Evolutionary conservation across 1,140 invertebrate genomes (phyloP), one percentile per base, ranked within the genome.

Genomic region (Drosophila yakuba): DNA sequence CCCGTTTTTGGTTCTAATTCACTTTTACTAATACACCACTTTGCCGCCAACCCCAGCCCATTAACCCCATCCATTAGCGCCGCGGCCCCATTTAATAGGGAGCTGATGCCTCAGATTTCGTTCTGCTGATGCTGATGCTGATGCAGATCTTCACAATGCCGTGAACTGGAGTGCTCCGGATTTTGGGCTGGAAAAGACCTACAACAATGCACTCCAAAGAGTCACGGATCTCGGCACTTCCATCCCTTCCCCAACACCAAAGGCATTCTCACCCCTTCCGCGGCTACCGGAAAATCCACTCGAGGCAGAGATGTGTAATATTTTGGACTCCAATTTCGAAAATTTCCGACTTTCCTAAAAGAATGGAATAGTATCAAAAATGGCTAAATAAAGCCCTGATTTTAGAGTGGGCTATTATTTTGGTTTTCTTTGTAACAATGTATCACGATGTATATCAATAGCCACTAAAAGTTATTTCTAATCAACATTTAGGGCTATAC

Each of bases 11-110:
- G 61, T 15, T 43, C 48, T 67, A 76, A 76, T 76, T 76, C 73
- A 59, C 73, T 55, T 71, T 72, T 50, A 72, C 68, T 58, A 72
- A 72, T 71, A 50, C 66, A 71, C 23, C 66, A 71, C 66, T 71
- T 72, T 77, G 45, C 48, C 55, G 55, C 41, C 52, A 57, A 71
- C 67, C 56, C 64, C 58, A 78, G 48, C 74, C 74, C 74, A 77
- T 69, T 78, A 77, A 78, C 74, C 73, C 74, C 54, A 61, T 77
- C 74, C 74, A 78, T 77, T 78, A 69, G 57, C 52, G 68, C 41
- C 61, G 25, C 39, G 44, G 50, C 50, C 44, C 56, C 55, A 56
- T 71, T 56, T 78, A 76, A 76, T 76, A 76, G 75, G 59, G 73
- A 48, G 73, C 41, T 73, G 68, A 66, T 43, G 61, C 64, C 38